These are phyloP conservation scores for Podotricha telesiphe DNA, from an alignment of 2,888 invertebrate genomes.

Conservation along the genomic window DNA sequence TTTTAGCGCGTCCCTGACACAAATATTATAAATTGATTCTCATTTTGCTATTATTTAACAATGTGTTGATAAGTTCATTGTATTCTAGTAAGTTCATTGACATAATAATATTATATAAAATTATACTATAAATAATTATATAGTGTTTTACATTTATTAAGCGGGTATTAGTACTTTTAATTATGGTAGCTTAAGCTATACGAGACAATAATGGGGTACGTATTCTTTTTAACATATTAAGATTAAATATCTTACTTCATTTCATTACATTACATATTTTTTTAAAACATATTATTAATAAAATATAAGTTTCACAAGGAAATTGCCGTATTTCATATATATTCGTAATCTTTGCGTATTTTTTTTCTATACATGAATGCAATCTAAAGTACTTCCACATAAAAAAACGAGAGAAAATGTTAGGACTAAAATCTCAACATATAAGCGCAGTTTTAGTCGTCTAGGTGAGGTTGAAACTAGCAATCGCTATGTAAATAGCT, in stretches of 20 bases:
- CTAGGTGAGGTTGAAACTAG: conserved; percentile 28
- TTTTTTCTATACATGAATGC: conserved; percentile 22
- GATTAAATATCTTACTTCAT: no score
- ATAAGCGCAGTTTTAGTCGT: conserved; percentile 28
- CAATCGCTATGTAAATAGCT: conserved; percentile 9
- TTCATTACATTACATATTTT: no score
- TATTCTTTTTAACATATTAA: no score
- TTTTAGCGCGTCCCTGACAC: conserved; percentile 24
- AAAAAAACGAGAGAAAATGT: conserved; percentile 28
- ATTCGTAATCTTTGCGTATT: conserved; percentile 14
- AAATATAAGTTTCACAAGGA: no score
- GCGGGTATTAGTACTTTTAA: no score
- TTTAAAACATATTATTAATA: no score
- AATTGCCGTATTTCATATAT: background rate
- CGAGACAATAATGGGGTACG: background rate
- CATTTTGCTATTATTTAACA: conserved; percentile 12
- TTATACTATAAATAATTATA: no score
- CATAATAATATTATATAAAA: background rate
- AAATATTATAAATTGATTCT: conserved; percentile 9
- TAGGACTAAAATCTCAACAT: conserved; percentile 30
- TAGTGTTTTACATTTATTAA: no score
- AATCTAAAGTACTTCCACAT: conserved; percentile 28
- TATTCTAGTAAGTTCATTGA: background rate
- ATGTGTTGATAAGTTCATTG: background rate
- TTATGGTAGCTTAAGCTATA: background rate